These are phyloP conservation scores for Macaria notata DNA, from an alignment of 2,888 invertebrate species.

Conservation along the genomic window DNA sequence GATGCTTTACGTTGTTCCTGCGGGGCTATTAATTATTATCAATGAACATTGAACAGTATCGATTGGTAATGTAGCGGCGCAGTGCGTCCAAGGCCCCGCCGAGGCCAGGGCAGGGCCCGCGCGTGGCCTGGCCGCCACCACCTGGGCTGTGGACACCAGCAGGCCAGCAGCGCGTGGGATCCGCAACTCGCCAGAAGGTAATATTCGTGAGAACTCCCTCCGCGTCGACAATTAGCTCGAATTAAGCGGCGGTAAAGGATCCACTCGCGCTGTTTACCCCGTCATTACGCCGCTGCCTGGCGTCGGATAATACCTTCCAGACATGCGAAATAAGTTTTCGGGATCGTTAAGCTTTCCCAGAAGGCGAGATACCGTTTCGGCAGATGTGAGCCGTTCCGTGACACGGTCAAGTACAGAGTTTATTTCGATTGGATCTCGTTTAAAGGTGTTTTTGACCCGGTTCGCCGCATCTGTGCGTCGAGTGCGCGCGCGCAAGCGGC, in stretches of 20 bases:
- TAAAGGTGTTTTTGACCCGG: constrained; percentile 81
- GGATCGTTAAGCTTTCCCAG: constrained; percentile 77
- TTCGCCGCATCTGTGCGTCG: constrained; percentile 59
- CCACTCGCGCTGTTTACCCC: constrained; percentile 69
- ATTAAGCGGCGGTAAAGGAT: constrained; percentile 70
- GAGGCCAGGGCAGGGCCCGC: constrained; percentile 57
- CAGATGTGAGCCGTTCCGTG: constrained; percentile 74
- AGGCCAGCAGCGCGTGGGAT: constrained; percentile 66
- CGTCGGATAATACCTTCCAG: constrained; percentile 69
- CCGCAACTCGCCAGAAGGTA: constrained; percentile 68
- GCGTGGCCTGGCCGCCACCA: constrained; percentile 38
- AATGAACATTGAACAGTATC: constrained; percentile 64
- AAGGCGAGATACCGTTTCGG: constrained; percentile 76
- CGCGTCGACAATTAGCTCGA: constrained; percentile 73
- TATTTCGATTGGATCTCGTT: constrained; percentile 75
- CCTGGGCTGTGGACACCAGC: no score
- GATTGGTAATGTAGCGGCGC: constrained; percentile 69
- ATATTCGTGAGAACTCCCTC: constrained; percentile 77
- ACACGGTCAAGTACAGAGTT: constrained; percentile 77
- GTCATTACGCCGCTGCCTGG: constrained; percentile 65
- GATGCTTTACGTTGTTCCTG: constrained; percentile 46
- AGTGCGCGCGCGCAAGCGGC: constrained; percentile 58
- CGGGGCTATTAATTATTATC: constrained; percentile 71
- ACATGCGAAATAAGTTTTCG: constrained; percentile 77
- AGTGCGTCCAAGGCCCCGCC: constrained; percentile 58